Evolutionary conservation across 2,113 vertebrate genomes (phyloP).

Genomic region (Saguinus imperator): DNA sequence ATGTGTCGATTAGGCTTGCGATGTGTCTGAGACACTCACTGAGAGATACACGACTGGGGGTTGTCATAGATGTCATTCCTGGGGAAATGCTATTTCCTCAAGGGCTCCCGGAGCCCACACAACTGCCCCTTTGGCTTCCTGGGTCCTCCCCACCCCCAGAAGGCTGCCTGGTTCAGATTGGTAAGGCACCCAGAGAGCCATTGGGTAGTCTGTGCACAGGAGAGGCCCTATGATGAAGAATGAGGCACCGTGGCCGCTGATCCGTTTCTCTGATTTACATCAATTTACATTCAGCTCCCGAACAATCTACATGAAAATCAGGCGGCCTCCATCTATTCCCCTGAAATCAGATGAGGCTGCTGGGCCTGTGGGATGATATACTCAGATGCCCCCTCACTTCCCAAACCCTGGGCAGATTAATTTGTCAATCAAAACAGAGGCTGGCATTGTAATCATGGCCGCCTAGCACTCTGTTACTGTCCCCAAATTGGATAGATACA

Average conservation of each 20-base stretch:
- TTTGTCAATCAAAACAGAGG: slow-evolving; percentile 60
- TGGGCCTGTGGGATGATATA: neutral
- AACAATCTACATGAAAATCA: slow-evolving; percentile 76
- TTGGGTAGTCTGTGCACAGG: neutral
- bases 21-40: neutral
- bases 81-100: slow-evolving; percentile 27
- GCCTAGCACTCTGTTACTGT: neutral
- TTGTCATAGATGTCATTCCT: slow-evolving; percentile 19
- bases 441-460: slow-evolving; percentile 46
- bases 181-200: slow-evolving; percentile 27
- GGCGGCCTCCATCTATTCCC: neutral
- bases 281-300: slow-evolving; percentile 75
- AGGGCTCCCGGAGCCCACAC: neutral
- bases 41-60: neutral
- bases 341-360: neutral
- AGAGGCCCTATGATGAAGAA: slow-evolving; percentile 37
- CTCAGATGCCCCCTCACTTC: neutral
- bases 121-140: neutral
- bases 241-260: slow-evolving; percentile 65
- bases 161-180: slow-evolving; percentile 12
- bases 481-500: slow-evolving; percentile 69
- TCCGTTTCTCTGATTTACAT: slow-evolving; percentile 74
- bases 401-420: slow-evolving; percentile 72
- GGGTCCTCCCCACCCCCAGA: neutral
- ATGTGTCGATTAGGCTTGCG: neutral